phyloP scores from a whole-genome alignment of 1,140 invertebrate genomes.

The Heliothis virescens region DNA sequence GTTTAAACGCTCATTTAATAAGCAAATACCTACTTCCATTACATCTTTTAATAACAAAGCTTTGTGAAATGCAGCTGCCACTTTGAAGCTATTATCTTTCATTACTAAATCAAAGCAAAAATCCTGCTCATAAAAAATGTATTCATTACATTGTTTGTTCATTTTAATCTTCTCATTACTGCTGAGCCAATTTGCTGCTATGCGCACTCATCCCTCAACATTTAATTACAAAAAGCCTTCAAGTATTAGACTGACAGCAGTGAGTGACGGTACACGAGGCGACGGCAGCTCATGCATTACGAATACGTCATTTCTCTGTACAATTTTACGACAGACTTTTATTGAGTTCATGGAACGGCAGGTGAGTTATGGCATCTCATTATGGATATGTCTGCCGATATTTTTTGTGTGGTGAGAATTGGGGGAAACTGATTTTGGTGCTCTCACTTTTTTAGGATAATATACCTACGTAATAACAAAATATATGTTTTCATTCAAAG shows the following conservation, averaged over 20 bases:
- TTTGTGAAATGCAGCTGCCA: slow-evolving; percentile 20
- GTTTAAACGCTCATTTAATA: slow-evolving; percentile 12
- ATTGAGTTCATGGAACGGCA: slow-evolving; percentile 38
- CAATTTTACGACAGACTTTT: slow-evolving; percentile 48
- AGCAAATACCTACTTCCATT: slow-evolving; percentile 22
- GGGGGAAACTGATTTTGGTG: background rate
- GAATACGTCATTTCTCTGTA: slow-evolving; percentile 38
- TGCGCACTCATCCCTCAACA: slow-evolving; percentile 41
- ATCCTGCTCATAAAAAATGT: slow-evolving; percentile 30
- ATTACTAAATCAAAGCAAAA: slow-evolving; percentile 28
- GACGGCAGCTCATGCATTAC: slow-evolving; percentile 41
- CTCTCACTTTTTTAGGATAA: background rate
- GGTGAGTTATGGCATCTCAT: slow-evolving; percentile 38
- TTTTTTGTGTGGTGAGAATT: background rate
- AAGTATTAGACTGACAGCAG: slow-evolving; percentile 39
- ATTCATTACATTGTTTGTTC: slow-evolving; percentile 27
- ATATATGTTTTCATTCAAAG: too few species aligned
- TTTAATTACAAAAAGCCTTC: slow-evolving; percentile 44
- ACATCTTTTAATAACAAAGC: slow-evolving; percentile 23
- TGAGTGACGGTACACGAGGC: slow-evolving; percentile 12
- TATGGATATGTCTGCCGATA: slow-evolving; percentile 9
- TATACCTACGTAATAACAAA: too few species aligned
- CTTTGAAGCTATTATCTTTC: slow-evolving; percentile 17
- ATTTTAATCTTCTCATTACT: slow-evolving; percentile 26
- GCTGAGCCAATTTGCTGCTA: slow-evolving; percentile 26